These are phyloP conservation scores for Thunnus thynnus DNA, from an alignment of 2,113 vertebrate species.

Conservation along the genomic window DNA sequence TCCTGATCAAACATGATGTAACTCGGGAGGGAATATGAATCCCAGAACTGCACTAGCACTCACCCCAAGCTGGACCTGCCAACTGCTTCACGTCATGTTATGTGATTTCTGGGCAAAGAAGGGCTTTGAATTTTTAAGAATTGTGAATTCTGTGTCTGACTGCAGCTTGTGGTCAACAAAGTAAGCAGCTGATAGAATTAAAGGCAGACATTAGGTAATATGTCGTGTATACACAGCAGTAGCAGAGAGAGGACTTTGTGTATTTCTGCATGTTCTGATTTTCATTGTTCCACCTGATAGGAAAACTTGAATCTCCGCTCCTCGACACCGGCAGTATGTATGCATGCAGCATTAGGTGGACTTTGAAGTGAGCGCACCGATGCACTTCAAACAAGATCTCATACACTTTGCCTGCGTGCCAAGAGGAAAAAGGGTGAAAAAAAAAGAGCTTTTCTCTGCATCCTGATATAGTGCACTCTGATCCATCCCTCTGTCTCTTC, in stretches of 20 bases:
- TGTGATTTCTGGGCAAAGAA: neutral
- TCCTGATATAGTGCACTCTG: constrained; percentile 49
- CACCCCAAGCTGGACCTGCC: neutral
- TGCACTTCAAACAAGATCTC: constrained; percentile 70
- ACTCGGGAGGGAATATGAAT: neutral
- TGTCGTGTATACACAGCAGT: neutral
- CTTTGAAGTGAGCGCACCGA: constrained; percentile 64
- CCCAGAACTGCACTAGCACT: neutral
- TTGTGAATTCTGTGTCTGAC: neutral
- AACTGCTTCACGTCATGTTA: neutral
- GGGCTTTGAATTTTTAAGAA: neutral
- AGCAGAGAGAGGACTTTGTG: neutral
- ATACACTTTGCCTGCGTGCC: constrained; percentile 40
- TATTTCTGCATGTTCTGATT: neutral
- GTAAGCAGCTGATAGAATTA: constrained; percentile 2
- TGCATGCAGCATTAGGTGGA: constrained; percentile 20
- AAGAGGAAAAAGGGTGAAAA: constrained; percentile 22
- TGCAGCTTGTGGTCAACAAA: constrained; percentile 1
- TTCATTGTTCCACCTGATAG: constrained; percentile 28
- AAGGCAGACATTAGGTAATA: constrained; percentile 1
- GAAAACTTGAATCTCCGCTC: constrained; percentile 9
- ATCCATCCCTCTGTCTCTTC: constrained; percentile 44
- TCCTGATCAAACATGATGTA: neutral
- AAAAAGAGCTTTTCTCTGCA: constrained; percentile 37
- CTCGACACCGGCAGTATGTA: constrained; percentile 16